Conservation (phyloP, 37 sponge, comb jelly and placozoan species). For the Ianthella basta region DNA sequence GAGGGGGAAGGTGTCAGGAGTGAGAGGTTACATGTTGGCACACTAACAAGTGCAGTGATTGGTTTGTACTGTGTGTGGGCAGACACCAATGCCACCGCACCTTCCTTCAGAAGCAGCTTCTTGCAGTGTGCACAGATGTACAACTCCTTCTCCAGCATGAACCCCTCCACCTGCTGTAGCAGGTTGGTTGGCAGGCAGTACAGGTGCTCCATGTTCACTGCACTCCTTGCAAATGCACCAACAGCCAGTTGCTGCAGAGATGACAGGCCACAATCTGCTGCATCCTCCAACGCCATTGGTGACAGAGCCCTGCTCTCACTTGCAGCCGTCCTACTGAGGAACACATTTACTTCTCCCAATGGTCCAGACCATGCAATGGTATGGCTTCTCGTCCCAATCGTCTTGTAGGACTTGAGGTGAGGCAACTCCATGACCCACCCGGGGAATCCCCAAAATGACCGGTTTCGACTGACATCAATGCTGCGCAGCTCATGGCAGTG, state of each 20-base stretch:
- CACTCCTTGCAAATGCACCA: background rate
- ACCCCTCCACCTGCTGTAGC: background rate
- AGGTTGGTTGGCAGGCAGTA: background rate
- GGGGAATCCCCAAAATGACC: background rate
- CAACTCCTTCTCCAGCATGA: background rate
- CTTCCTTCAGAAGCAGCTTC: background rate
- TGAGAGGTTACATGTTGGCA: background rate
- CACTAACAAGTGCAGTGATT: background rate
- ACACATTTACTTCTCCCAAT: too few relatives aligned
- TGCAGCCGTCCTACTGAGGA: too few relatives aligned
- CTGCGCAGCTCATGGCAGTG: conserved; percentile 69
- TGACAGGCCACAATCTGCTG: too few relatives aligned
- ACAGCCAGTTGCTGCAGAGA: background rate
- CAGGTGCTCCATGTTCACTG: background rate
- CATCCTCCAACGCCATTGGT: too few relatives aligned
- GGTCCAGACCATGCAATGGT: background rate
- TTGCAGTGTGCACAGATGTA: conserved; percentile 4
- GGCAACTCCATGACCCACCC: conserved; percentile 16
- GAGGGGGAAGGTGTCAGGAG: background rate
- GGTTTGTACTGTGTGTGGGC: too few relatives aligned
- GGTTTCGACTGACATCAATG: conserved; percentile 7
- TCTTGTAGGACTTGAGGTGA: background rate
- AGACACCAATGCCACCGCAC: background rate
- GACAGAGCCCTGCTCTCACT: too few relatives aligned
- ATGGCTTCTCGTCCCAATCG: background rate